Evolutionary conservation across 1,140 invertebrate genomes (phyloP).

Genomic region (Drosophila funebris): DNA sequence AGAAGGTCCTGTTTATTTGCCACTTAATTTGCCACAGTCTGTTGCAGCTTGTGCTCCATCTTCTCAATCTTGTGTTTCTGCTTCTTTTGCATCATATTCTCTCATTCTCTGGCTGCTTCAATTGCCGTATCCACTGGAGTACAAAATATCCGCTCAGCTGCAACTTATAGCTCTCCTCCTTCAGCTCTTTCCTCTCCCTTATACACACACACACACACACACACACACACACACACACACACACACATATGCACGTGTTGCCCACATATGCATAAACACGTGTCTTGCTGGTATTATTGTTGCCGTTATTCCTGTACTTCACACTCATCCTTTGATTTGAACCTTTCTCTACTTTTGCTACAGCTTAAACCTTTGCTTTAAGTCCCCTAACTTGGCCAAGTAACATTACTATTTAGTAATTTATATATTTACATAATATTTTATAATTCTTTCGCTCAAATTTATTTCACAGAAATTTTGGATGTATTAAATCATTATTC

Average conservation of each 20-base stretch:
- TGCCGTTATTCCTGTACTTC: slow-evolving; percentile 4
- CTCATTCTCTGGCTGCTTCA: slow-evolving; percentile 23
- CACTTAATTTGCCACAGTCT: slow-evolving; percentile 75
- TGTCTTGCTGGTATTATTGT: slow-evolving; percentile 45
- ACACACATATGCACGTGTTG: slow-evolving; percentile 7
- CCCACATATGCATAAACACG: slow-evolving; percentile 70
- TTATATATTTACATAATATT: no score
- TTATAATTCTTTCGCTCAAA: no score
- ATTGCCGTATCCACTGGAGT: slow-evolving; percentile 62
- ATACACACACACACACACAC: background rate
- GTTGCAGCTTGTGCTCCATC: slow-evolving; percentile 43
- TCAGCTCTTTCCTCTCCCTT: background rate
- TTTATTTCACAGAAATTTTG: no score
- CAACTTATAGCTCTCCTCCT: slow-evolving; percentile 52
- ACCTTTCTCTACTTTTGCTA: background rate
- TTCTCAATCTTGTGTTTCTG: background rate
- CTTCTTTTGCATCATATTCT: slow-evolving; percentile 25
- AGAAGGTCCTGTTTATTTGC: slow-evolving; percentile 76
- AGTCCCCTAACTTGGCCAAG: background rate
- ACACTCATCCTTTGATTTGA: slow-evolving; percentile 18
- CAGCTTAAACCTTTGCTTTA: background rate
- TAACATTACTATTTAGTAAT: no score
- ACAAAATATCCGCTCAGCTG: slow-evolving; percentile 73
- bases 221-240: slow-evolving; percentile 2
- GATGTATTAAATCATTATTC: no score